Evolutionary conservation across 53 echinoderm and acorn worm genomes (phyloP).

Genomic region (Luidia sarsii): DNA sequence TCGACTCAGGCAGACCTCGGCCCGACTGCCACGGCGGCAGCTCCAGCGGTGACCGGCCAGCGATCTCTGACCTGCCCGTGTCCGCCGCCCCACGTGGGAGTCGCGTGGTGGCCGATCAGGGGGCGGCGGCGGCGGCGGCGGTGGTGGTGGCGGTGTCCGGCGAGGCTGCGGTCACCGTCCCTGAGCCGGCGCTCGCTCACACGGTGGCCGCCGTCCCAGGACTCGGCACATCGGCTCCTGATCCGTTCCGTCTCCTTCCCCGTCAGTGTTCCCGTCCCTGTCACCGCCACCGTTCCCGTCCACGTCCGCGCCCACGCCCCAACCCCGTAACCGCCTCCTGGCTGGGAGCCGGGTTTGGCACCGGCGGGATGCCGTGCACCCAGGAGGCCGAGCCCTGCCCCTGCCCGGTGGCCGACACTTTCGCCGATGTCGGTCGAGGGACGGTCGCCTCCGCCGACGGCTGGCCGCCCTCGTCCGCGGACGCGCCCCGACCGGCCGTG

Average conservation of each 20-base stretch:
- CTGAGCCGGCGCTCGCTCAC: constrained; percentile 31
- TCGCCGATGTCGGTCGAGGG: constrained; percentile 11
- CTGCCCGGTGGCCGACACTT: constrained; percentile 13
- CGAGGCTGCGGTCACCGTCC: background rate
- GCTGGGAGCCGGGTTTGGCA: constrained; percentile 7
- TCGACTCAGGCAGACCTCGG: too few relatives aligned
- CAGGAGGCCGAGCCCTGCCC: constrained; percentile 45
- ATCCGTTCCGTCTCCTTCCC: constrained; percentile 15
- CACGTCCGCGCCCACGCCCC: too few relatives aligned
- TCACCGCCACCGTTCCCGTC: too few relatives aligned
- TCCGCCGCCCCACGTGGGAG: constrained; percentile 49
- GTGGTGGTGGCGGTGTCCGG: constrained; percentile 40
- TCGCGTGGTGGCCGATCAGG: constrained; percentile 58
- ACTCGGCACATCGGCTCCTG: too few relatives aligned
- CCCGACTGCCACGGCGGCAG: too few relatives aligned
- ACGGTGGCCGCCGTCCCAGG: constrained; percentile 23
- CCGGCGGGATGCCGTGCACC: constrained; percentile 37
- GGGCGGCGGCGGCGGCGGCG: too few relatives aligned
- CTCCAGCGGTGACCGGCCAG: too few relatives aligned
- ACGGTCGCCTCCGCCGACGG: background rate
- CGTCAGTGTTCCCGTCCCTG: background rate
- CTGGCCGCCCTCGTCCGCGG: constrained; percentile 37
- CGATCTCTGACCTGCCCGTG: constrained; percentile 36
- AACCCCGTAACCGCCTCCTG: constrained; percentile 17
- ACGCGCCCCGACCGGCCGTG: background rate